Conservation (phyloP, 1,140 invertebrate genomes). For the Lamellibrachia luymesi region DNA sequence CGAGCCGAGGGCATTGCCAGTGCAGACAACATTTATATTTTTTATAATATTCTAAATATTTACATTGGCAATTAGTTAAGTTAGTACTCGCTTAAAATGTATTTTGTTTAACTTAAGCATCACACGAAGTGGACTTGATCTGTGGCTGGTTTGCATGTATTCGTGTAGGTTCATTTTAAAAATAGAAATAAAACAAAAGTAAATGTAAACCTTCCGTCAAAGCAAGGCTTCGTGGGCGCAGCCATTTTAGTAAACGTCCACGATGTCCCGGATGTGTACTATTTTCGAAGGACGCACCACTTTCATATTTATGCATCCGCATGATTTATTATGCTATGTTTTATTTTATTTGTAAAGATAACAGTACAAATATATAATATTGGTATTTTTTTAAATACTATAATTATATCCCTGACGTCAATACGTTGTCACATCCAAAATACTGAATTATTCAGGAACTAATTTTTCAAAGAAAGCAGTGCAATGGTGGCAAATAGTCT, state of each 20-base stretch:
- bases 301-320: not conserved
- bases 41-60: too few relatives aligned
- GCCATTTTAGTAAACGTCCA: constrained; percentile 18
- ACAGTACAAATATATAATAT: not conserved
- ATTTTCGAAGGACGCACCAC: constrained; percentile 16
- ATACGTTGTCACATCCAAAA: not conserved
- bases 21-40: too few relatives aligned
- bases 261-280: constrained; percentile 26
- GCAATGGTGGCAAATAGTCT: not conserved
- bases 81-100: not conserved
- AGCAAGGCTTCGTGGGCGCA: constrained; percentile 26
- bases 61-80: not conserved
- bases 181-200: not conserved
- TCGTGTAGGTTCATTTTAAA: not conserved
- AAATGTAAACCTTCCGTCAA: not conserved
- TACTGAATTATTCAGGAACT: not conserved
- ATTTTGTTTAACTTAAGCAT: not conserved
- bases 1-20: too few relatives aligned
- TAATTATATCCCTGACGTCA: not conserved
- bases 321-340: not conserved
- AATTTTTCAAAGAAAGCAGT: not conserved
- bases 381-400: not conserved
- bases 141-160: not conserved
- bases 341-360: not conserved
- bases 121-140: not conserved